These are phyloP conservation scores for Lissocephala sabroskyi DNA, from an alignment of 2,888 invertebrate species.

Conservation along the genomic window DNA sequence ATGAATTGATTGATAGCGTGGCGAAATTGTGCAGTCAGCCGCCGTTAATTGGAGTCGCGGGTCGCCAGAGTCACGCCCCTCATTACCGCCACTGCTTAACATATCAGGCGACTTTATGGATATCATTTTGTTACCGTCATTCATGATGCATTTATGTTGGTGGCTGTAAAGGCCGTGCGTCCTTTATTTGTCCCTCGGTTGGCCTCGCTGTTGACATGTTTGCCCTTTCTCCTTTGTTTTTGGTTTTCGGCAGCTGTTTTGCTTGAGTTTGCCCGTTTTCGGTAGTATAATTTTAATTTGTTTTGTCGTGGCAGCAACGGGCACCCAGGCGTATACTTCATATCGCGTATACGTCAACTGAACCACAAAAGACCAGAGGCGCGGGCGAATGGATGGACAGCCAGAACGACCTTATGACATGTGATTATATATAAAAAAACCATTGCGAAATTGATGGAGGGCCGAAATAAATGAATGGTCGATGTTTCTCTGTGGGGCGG, in stretches of 20 bases:
- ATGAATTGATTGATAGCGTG: too few relatives aligned
- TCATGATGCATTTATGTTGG: constrained; percentile 33
- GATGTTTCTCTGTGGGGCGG: background rate
- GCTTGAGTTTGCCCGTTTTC: constrained; percentile 10
- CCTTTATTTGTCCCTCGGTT: background rate
- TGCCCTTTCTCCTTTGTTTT: constrained; percentile 4
- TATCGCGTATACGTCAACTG: constrained; percentile 53
- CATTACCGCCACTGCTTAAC: constrained; percentile 20
- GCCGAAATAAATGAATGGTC: background rate
- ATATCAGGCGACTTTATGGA: constrained; percentile 20
- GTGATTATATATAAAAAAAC: constrained; percentile 14
- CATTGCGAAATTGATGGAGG: too few relatives aligned
- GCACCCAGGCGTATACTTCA: constrained; percentile 38
- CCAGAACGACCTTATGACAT: constrained; percentile 50
- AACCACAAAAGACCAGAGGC: constrained; percentile 8
- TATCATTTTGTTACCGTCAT: constrained; percentile 18
- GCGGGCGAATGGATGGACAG: background rate
- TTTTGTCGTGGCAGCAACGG: too few relatives aligned
- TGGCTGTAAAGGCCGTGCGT: too few relatives aligned
- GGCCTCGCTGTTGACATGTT: constrained; percentile 15
- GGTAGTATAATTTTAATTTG: constrained; percentile 48
- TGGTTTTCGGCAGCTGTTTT: too few relatives aligned
- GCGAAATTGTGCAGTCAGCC: too few relatives aligned
- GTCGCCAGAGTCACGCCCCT: too few relatives aligned
- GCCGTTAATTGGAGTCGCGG: too few relatives aligned